Conservation (phyloP, 2,888 invertebrate species). For the Mamestra brassicae region DNA sequence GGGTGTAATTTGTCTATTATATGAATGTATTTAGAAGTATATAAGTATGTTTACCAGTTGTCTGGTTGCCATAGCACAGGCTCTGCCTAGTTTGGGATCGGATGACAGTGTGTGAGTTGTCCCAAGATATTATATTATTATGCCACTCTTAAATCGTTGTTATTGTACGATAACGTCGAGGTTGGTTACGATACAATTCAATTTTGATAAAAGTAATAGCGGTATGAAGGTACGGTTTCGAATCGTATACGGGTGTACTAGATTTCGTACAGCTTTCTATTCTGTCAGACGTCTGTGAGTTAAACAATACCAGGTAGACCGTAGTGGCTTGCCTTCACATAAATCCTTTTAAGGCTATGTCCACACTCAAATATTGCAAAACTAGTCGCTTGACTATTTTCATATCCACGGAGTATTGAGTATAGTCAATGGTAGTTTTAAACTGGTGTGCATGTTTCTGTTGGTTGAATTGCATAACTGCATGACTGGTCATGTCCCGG, state of each 20-base stretch:
- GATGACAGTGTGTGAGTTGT: too few relatives aligned
- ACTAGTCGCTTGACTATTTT: slow-evolving; percentile 55
- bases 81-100: too few relatives aligned
- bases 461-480: slow-evolving; percentile 65
- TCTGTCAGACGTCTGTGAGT: slow-evolving; percentile 23
- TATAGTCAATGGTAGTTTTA: slow-evolving; percentile 64
- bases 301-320: slow-evolving; percentile 47
- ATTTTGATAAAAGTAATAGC: slow-evolving; percentile 7
- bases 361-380: slow-evolving; percentile 62
- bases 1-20: too few relatives aligned
- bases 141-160: slow-evolving; percentile 3
- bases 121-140: too few relatives aligned
- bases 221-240: not conserved
- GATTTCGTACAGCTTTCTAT: slow-evolving; percentile 42
- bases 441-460: slow-evolving; percentile 70
- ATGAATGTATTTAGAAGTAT: too few relatives aligned
- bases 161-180: not conserved
- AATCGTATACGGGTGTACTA: slow-evolving; percentile 15
- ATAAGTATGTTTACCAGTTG: too few relatives aligned
- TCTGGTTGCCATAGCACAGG: too few relatives aligned
- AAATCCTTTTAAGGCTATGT: slow-evolving; percentile 62
- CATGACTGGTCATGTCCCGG: slow-evolving; percentile 70
- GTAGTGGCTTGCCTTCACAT: slow-evolving; percentile 54
- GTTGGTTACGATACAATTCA: not conserved
- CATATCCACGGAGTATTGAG: slow-evolving; percentile 49